Evolutionary conservation across 2,113 vertebrate genomes (phyloP).

Genomic region (Arizona elegans): DNA sequence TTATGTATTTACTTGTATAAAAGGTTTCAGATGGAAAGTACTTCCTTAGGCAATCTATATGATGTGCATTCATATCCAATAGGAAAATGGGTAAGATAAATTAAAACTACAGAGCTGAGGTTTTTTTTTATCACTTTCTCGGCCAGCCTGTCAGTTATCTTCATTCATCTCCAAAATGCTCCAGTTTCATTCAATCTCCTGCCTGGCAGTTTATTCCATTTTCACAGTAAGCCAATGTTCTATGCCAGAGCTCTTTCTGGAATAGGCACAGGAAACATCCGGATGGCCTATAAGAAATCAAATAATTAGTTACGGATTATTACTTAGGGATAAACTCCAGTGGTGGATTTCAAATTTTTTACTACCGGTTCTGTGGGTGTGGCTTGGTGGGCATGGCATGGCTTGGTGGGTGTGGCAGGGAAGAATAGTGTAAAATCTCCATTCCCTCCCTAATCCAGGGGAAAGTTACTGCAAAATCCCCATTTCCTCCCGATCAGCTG

Average conservation of each 20-base stretch:
- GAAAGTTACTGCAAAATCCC: too few relatives aligned
- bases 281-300: neutral
- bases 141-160: neutral
- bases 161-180: neutral
- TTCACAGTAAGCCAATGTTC: neutral
- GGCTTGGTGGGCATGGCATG: too few relatives aligned
- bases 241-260: neutral
- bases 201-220: neutral
- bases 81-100: accelerated
- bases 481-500: too few relatives aligned
- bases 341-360: too few relatives aligned
- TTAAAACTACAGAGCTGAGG: neutral
- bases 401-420: too few relatives aligned
- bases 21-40: neutral
- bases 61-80: neutral
- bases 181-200: neutral
- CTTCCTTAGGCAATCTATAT: neutral
- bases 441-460: too few relatives aligned
- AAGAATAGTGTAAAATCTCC: too few relatives aligned
- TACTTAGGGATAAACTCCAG: neutral
- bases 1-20: neutral
- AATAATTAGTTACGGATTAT: neutral
- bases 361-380: too few relatives aligned
- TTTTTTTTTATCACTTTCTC: neutral
- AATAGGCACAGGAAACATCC: neutral